Conservation (phyloP, 2,797 vertebrate species). For the Kryptopterus vitreolus region DNA sequence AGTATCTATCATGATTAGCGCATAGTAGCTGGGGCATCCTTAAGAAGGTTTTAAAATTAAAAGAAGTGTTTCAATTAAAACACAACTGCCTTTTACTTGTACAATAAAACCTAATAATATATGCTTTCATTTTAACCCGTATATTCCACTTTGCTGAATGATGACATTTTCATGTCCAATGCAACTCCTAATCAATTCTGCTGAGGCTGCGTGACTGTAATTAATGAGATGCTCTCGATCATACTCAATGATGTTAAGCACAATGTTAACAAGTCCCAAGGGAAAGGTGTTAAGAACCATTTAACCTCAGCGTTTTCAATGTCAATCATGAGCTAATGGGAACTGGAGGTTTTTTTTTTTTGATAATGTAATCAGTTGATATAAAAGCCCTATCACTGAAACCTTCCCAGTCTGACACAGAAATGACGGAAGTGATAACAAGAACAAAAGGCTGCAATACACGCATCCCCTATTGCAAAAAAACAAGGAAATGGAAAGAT, state of each 20-base stretch:
- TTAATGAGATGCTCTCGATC: constrained; percentile 37
- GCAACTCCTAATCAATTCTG: constrained; percentile 27
- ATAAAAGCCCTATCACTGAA: constrained; percentile 73
- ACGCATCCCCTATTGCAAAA: constrained; percentile 59
- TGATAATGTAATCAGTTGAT: constrained; percentile 80
- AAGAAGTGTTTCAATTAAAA: neutral
- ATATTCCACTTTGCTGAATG: constrained; percentile 34
- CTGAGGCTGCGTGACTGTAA: constrained; percentile 29
- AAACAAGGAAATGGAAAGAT: constrained; percentile 68
- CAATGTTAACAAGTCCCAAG: constrained; percentile 37
- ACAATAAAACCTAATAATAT: constrained; percentile 11
- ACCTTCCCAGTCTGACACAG: constrained; percentile 69
- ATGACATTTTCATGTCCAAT: constrained; percentile 39
- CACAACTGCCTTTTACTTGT: neutral
- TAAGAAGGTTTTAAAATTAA: neutral
- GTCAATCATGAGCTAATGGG: constrained; percentile 23
- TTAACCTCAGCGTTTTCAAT: constrained; percentile 43
- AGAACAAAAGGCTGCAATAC: constrained; percentile 64
- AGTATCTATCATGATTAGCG: neutral
- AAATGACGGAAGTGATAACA: constrained; percentile 75
- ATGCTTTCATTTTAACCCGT: neutral
- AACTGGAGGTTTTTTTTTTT: constrained; percentile 68
- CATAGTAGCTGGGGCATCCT: neutral
- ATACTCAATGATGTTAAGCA: constrained; percentile 35
- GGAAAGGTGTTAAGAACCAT: constrained; percentile 35